These are phyloP conservation scores for Columbina picui DNA, from an alignment of 2,113 vertebrate species.

Conservation along the genomic window DNA sequence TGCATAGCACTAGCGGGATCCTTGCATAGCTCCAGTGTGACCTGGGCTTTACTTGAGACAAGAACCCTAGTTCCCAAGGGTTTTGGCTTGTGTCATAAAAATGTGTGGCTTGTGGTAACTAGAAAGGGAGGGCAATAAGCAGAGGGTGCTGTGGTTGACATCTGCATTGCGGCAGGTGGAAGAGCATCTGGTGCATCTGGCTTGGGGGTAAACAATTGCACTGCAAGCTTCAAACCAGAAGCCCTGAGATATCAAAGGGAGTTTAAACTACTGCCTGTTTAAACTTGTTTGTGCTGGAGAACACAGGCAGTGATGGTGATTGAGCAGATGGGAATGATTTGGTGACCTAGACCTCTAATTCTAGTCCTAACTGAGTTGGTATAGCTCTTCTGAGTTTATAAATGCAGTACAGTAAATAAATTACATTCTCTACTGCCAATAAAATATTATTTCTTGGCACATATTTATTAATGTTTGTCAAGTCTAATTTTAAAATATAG, in stretches of 20 bases:
- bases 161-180: rapidly evolving
- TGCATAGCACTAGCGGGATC: background rate
- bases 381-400: background rate
- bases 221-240: background rate
- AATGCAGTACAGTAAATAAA: background rate
- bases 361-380: rapidly evolving
- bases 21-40: background rate
- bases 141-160: background rate
- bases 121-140: background rate
- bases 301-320: background rate
- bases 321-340: background rate
- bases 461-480: background rate
- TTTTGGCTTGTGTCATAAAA: background rate
- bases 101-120: background rate
- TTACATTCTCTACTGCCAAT: background rate
- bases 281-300: background rate
- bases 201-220: rapidly evolving
- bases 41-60: background rate
- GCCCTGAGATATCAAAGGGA: rapidly evolving
- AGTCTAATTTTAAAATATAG: background rate
- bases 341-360: background rate
- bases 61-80: background rate
- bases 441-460: background rate
- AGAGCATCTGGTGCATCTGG: background rate
- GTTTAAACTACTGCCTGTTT: background rate